A percentile compares a stretch with the other conserved stretches of the same genome.
Conservation (phyloP, 2,888 invertebrate genomes). For the Acleris sparsana region DNA sequence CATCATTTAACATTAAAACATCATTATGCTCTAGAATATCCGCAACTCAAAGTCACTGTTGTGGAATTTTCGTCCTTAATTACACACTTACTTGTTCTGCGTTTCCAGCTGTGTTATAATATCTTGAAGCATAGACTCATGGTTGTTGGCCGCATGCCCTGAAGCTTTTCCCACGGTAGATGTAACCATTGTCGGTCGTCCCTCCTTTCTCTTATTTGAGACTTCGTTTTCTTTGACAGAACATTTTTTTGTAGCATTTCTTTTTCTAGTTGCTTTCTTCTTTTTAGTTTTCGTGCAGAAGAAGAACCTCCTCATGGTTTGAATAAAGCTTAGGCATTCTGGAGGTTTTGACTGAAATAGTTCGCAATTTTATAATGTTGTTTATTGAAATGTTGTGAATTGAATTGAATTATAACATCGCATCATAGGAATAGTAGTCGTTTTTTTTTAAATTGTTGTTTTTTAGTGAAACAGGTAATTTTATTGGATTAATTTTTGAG, state of each 20-base stretch:
- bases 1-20: too few species aligned
- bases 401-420: too few species aligned
- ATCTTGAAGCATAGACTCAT: conserved; percentile 86
- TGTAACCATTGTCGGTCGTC: conserved; percentile 66
- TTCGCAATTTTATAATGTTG: background rate
- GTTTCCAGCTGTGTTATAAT: conserved; percentile 88
- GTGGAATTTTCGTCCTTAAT: too few species aligned
- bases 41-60: too few species aligned
- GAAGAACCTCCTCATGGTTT: conserved; percentile 72
- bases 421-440: too few species aligned
- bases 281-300: conserved; percentile 75
- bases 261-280: conserved; percentile 55
- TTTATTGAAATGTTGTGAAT: too few species aligned
- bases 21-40: too few species aligned
- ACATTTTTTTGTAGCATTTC: conserved; percentile 46
- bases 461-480: too few species aligned
- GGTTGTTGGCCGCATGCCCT: conserved; percentile 73
- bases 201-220: conserved; percentile 50
- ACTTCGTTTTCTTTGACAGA: conserved; percentile 49
- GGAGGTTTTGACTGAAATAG: conserved; percentile 63
- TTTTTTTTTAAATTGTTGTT: too few species aligned
- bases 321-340: conserved; percentile 73
- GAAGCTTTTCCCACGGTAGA: conserved; percentile 78
- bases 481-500: too few species aligned
- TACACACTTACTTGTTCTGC: conserved; percentile 80